Evolutionary conservation across 2,113 vertebrate genomes (phyloP).

Genomic region (Cynopterus brachyotis): DNA sequence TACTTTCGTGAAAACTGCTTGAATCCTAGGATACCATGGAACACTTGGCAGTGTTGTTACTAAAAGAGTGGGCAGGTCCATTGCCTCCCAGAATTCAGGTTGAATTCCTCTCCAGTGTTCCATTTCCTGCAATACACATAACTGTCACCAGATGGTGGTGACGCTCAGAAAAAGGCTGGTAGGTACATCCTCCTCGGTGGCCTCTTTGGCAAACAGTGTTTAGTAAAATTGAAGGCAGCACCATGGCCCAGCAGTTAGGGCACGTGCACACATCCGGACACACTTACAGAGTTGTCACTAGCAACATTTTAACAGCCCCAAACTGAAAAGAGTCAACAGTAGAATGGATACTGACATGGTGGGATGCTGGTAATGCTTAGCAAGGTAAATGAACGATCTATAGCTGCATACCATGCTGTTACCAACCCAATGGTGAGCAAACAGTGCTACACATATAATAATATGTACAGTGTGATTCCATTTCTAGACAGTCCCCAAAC

Average conservation of each 20-base stretch:
- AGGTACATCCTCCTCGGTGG: background rate
- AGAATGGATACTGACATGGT: background rate
- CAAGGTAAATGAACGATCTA: background rate
- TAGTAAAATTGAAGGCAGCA: background rate
- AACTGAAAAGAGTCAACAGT: background rate
- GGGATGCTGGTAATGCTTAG: background rate
- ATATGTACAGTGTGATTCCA: background rate
- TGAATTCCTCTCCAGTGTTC: background rate
- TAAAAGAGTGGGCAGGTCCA: background rate
- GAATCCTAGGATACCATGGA: background rate
- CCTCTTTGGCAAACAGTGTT: background rate
- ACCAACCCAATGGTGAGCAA: background rate
- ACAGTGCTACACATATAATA: background rate
- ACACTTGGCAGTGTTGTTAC: background rate
- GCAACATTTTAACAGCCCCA: background rate
- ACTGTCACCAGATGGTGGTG: constrained; percentile 50
- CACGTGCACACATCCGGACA: background rate
- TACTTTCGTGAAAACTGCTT: background rate
- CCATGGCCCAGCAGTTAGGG: background rate
- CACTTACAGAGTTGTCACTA: background rate
- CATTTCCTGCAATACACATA: background rate
- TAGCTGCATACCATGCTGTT: background rate
- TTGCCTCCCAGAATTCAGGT: background rate
- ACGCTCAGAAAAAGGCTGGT: background rate
- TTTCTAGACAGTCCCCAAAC: background rate